Evolutionary conservation across 2,888 invertebrate genomes (phyloP).

Genomic region (Torymus texanus): DNA sequence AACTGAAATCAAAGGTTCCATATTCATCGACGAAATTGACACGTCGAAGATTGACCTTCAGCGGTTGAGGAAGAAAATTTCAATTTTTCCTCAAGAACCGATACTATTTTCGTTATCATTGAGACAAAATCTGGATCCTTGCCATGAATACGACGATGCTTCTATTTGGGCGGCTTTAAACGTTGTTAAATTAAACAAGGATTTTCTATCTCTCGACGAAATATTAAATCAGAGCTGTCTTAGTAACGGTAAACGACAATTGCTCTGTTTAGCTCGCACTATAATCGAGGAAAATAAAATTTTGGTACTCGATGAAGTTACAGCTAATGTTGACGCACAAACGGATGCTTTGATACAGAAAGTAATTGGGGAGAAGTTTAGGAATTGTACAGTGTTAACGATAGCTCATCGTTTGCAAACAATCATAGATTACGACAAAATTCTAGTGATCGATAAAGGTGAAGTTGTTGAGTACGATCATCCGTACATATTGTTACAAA

Average conservation of each 20-base stretch:
- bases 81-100: constrained; percentile 81
- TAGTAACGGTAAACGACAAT: constrained; percentile 92
- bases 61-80: constrained; percentile 69
- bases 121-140: constrained; percentile 83
- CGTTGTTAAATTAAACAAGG: constrained; percentile 84
- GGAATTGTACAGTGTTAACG: constrained; percentile 78
- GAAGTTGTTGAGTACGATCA: constrained; percentile 80
- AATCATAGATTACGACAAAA: constrained; percentile 79
- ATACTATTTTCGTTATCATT: constrained; percentile 77
- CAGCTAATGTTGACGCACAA: constrained; percentile 93
- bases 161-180: constrained; percentile 77
- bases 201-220: constrained; percentile 77
- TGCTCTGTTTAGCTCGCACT: constrained; percentile 92
- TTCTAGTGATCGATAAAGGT: constrained; percentile 78
- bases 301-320: constrained; percentile 93
- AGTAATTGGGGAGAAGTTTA: constrained; percentile 77
- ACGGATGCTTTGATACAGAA: constrained; percentile 78
- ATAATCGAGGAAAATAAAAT: constrained; percentile 89
- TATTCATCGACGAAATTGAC: constrained; percentile 82
- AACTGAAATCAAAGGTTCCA: constrained; percentile 80
- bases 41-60: constrained; percentile 66
- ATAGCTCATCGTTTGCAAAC: constrained; percentile 80
- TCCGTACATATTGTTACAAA: constrained; percentile 81
- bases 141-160: constrained; percentile 76
- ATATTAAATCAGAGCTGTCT: constrained; percentile 82